phyloP scores from a whole-genome alignment of 2,888 invertebrate species.

The Lamellibrachia columna region DNA sequence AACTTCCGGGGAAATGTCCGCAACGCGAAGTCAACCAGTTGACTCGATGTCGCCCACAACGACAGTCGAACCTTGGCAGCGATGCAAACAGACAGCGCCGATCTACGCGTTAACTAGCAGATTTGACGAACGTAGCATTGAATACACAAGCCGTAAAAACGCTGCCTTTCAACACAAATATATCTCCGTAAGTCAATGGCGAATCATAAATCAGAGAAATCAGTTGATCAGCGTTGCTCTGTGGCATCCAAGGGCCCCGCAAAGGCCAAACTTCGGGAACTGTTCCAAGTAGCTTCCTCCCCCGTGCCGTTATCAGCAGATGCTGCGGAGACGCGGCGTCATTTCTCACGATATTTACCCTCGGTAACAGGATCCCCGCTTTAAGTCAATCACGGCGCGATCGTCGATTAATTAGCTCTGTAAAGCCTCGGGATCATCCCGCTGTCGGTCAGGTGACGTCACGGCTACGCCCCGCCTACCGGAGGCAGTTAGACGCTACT shows the following conservation, averaged over 20 bases:
- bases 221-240: not conserved
- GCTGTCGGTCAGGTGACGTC: not conserved
- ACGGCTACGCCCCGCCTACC: constrained; percentile 9
- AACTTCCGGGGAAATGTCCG: no score
- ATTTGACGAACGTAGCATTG: not conserved
- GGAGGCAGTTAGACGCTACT: not conserved
- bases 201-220: not conserved
- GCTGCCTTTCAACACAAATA: not conserved
- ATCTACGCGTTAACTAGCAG: not conserved
- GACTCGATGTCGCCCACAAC: not conserved
- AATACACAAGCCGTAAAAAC: not conserved
- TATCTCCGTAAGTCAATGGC: not conserved
- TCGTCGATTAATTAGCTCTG: constrained; percentile 1
- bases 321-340: not conserved
- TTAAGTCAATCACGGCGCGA: constrained; percentile 3
- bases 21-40: not conserved
- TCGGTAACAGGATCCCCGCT: not conserved
- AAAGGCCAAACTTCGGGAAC: not conserved
- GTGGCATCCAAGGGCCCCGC: not conserved
- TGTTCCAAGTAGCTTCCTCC: not conserved
- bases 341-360: constrained; percentile 16
- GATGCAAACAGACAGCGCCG: not conserved
- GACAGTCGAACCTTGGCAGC: not conserved
- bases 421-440: not conserved
- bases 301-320: not conserved